These are phyloP conservation scores for Lasioglossum malachurum DNA, from an alignment of 2,888 invertebrate species.

Conservation along the genomic window DNA sequence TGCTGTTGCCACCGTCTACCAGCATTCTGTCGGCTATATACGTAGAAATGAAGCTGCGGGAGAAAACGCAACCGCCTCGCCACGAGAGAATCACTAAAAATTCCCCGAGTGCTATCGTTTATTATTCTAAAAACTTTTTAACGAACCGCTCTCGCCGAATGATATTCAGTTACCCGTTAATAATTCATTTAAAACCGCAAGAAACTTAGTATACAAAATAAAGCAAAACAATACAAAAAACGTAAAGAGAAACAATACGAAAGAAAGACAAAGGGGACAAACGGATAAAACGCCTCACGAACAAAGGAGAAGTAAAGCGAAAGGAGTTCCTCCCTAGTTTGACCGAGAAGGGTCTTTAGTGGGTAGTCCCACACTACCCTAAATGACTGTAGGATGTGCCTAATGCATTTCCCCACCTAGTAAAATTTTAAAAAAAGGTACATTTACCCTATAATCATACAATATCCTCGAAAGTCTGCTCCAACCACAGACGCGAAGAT, in stretches of 20 bases:
- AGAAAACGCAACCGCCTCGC: neutral
- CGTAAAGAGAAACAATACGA: too few species aligned
- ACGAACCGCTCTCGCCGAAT: neutral
- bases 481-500: neutral
- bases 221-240: too few species aligned
- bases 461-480: neutral
- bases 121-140: conserved; percentile 2
- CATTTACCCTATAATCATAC: neutral
- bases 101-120: neutral
- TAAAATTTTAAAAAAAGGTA: too few species aligned
- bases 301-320: too few species aligned
- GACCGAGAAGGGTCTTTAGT: too few species aligned
- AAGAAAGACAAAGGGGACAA: too few species aligned
- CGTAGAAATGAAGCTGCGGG: conserved; percentile 19
- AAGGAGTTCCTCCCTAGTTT: too few species aligned
- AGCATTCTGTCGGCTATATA: neutral
- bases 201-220: too few species aligned
- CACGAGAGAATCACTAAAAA: conserved; percentile 1
- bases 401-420: too few species aligned
- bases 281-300: too few species aligned
- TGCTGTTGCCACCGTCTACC: conserved; percentile 38
- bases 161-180: neutral
- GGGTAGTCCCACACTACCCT: too few species aligned
- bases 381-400: too few species aligned
- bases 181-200: neutral